Base-by-base conservation (phyloP, 2,888 invertebrate genomes). In the Dromius quadrimaculatus region DNA sequence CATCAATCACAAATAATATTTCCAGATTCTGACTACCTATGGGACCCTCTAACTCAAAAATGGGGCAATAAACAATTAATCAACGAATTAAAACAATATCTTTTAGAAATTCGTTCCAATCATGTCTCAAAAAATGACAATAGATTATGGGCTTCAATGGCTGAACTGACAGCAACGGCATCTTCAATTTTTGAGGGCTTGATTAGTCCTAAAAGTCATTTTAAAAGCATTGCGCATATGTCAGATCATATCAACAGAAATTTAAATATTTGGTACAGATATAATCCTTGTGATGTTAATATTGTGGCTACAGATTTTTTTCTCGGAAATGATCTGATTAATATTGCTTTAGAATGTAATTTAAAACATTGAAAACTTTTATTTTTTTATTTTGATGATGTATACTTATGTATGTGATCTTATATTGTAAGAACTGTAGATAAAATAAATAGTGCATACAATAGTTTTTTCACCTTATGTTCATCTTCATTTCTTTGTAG, bases 261-360 rank as follows among this genome's bases (percentile, higher is more conserved):
- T 76, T 85, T 93, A 0, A 89, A 90, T 0, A 83, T 84, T 23
- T 90, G 92, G 84, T 87, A 92, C 15, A 79, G 85, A 61, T 88
- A 88, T 3, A 85, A 86, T 38, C 92, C 91, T 91, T 84, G 88
- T 47, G 81, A 84, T 9, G 86, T 85, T 65, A 92, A 92, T 79
- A 88, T 92, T 20, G 86, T 92, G 1, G 88, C 92, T 0, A 87
- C 90, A 3, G 92, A 92, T 80, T 92, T 89, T 79, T 90, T 92
- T 77, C 84, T 90, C 72, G 88, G 87, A 13, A 91, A 89, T 45
- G 91, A 92, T 78, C 84, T 92, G 23, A 84, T 92, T 45, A 90
- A 91, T 77, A 81, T 88, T 41, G 88, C 90, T 1, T 88, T 90
- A 76, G 83, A 85, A 70, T 79, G 85, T 2, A 87, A 83, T 77